A percentile compares a stretch with the other conserved stretches of the same genome.
These are phyloP conservation scores for Zingel zingel DNA, from an alignment of 2,113 vertebrate genomes.

Conservation along the genomic window DNA sequence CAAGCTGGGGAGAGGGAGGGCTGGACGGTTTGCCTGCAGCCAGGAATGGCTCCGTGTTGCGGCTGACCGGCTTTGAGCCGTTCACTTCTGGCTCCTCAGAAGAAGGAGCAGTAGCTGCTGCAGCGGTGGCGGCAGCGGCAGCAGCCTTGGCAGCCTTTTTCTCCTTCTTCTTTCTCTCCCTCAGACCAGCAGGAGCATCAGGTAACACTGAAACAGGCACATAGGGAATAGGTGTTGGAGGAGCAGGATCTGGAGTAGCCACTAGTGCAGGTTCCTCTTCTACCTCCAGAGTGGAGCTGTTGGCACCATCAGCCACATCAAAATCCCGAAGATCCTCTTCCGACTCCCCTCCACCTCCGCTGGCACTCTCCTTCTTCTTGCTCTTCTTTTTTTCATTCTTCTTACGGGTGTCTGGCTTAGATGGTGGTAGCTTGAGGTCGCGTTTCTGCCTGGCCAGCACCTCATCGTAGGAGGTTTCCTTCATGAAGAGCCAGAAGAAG, in stretches of 20 bases:
- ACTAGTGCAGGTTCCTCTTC: conserved; percentile 78
- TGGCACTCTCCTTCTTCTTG: conserved; percentile 94
- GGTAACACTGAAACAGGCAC: conserved; percentile 64
- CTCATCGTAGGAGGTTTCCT: conserved; percentile 97
- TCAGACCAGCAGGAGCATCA: conserved; percentile 82
- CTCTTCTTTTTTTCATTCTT: conserved; percentile 96
- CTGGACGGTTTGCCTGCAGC: conserved; percentile 89
- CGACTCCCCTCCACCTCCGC: conserved; percentile 90
- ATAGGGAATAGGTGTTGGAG: conserved; percentile 53
- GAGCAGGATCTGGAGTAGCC: conserved; percentile 59
- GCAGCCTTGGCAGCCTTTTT: conserved; percentile 86
- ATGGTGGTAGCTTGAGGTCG: conserved; percentile 89
- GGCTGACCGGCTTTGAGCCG: conserved; percentile 86
- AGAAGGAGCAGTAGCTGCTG: conserved; percentile 53
- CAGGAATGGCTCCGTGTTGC: conserved; percentile 86
- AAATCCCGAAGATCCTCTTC: conserved; percentile 93
- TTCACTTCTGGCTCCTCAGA: conserved; percentile 85
- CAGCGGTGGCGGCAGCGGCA: neutral
- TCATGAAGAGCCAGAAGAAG: conserved; percentile 99
- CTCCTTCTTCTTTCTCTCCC: conserved; percentile 95
- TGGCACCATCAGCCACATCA: conserved; percentile 86
- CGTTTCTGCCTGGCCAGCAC: conserved; percentile 95
- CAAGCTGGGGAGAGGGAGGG: conserved; percentile 75
- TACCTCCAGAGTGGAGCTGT: conserved; percentile 75
- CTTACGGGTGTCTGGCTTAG: conserved; percentile 91